phyloP scores from a whole-genome alignment of 2,888 invertebrate genomes.

The Morpho deidamia region DNA sequence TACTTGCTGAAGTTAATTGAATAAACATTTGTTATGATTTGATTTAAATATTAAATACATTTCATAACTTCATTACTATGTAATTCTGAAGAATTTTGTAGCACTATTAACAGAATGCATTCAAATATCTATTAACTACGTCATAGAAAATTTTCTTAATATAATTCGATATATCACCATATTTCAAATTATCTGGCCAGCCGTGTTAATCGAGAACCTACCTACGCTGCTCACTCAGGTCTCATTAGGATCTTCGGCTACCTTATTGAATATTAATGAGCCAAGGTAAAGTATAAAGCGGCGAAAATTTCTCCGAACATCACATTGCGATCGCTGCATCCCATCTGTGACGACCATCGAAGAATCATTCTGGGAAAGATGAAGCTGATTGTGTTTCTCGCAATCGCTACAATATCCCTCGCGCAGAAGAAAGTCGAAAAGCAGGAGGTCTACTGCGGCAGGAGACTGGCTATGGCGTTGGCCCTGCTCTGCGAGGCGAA shows the following conservation, averaged over 20 bases:
- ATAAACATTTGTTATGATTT: too few relatives aligned
- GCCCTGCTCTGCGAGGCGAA: conserved; percentile 25
- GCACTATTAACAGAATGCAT: too few relatives aligned
- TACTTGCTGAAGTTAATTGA: too few relatives aligned
- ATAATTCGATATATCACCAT: too few relatives aligned
- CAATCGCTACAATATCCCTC: background rate
- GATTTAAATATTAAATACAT: too few relatives aligned
- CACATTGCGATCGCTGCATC: background rate
- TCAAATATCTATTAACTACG: too few relatives aligned
- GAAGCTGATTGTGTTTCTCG: background rate
- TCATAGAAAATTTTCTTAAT: too few relatives aligned
- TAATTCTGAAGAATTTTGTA: too few relatives aligned
- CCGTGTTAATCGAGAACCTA: conserved; percentile 11
- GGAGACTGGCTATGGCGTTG: conserved; percentile 28
- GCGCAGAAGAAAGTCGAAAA: background rate
- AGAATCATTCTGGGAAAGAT: too few relatives aligned
- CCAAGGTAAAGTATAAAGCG: conserved; percentile 24
- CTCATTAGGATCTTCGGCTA: conserved; percentile 23
- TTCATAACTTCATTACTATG: too few relatives aligned
- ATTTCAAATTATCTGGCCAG: background rate
- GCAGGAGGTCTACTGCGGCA: conserved; percentile 28
- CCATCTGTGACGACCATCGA: background rate
- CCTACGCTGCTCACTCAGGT: conserved; percentile 22
- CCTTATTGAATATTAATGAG: conserved; percentile 30
- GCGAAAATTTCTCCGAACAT: background rate